Base-by-base conservation (phyloP, 2,113 vertebrate species). In the Anoplopoma fimbria region DNA sequence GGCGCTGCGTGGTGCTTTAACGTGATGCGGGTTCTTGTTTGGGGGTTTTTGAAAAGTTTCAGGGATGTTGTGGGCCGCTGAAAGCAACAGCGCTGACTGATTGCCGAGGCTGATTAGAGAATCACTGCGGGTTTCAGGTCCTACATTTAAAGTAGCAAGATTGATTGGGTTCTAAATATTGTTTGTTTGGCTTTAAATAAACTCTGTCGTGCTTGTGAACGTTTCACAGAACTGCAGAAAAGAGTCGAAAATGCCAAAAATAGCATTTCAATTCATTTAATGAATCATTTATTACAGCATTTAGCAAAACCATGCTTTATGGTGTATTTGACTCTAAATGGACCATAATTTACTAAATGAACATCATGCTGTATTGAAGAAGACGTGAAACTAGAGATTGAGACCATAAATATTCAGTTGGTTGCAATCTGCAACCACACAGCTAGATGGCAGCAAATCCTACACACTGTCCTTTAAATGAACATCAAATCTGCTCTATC, bases 11-110 rank as follows among this genome's bases (percentile, higher is more conserved):
- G 61, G 21, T 1, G 42, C 23, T 58, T 76, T 62, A 67, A 74
- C 5, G 38, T 10, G 2, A 25, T 15, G 49, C 23, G 15, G 42
- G 1, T 53, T 63, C 31, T 0, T 58, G 70, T 17, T 1, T 13
- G n/a, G n/a, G 0, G 4, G 63, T 42, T 47, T 58, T 64, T 33
- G 53, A 61, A 2, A 9, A 55, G 73, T 64, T 84, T 47, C 3
- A 10, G 10, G 29, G 38, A 38, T 31, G 31, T 45, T 77, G 55
- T 6, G 31, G 67, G 17, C 42, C 71, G 57, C n/a, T 53, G 68
- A 70, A 47, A 51, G 71, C 49, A 67, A 73, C 70, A 31, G n/a
- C 14, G 2, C 47, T 3, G 38, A 79, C 34, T 53, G 53, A 62
- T 62, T 13, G 51, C 5, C 42, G 45, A 47, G 45, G 45, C 45